These are phyloP conservation scores for Platichthys flesus DNA, from an alignment of 2,113 vertebrate species.

Conservation along the genomic window DNA sequence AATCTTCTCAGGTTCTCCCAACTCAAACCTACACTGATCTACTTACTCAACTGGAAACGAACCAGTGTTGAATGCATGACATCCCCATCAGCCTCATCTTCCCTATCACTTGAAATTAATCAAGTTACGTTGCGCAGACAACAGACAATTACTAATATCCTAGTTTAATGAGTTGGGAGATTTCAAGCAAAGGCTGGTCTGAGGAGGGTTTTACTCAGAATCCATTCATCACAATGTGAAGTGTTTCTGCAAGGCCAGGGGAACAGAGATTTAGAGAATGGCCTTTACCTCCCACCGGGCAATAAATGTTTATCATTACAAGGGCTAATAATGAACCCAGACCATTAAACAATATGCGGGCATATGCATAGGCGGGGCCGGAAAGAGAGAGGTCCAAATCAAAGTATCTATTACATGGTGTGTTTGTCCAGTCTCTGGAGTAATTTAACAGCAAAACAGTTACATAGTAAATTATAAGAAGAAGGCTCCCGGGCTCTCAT, in stretches of 20 bases:
- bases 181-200: conserved; percentile 45
- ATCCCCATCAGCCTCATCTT: background rate
- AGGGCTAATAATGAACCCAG: conserved; percentile 61
- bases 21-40: background rate
- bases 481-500: conserved; percentile 16
- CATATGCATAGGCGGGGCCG: conserved; percentile 18
- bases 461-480: conserved; percentile 45
- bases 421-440: conserved; percentile 47
- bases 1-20: too few relatives aligned
- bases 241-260: conserved; percentile 14
- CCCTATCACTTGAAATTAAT: conserved; percentile 19
- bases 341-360: conserved; percentile 57
- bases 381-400: conserved; percentile 29
- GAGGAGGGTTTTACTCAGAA: conserved; percentile 61
- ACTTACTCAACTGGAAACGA: background rate
- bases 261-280: conserved; percentile 44
- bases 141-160: conserved; percentile 53
- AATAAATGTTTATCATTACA: conserved; percentile 66
- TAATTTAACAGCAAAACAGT: conserved; percentile 52
- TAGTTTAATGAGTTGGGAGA: conserved; percentile 49
- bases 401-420: conserved; percentile 47
- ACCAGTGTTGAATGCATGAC: background rate
- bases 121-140: conserved; percentile 17
- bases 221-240: conserved; percentile 56
- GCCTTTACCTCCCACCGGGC: conserved; percentile 47